Conservation (phyloP, 2,113 vertebrate genomes). For the Nibea albiflora region DNA sequence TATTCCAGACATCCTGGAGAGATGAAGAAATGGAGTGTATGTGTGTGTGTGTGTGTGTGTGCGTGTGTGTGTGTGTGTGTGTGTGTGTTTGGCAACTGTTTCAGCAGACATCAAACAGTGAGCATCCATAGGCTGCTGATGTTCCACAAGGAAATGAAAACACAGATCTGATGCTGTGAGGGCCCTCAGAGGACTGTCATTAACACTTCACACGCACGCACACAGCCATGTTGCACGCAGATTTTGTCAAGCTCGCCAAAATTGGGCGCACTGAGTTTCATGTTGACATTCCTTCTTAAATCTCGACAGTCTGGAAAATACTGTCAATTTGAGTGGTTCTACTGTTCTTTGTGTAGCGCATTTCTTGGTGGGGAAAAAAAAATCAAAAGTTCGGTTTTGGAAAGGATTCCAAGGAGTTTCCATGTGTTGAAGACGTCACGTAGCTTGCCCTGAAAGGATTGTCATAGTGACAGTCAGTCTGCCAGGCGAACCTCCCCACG, state of each 20-base stretch:
- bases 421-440: conserved; percentile 23
- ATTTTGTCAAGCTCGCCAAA: conserved; percentile 60
- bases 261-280: neutral
- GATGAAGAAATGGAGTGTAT: conserved; percentile 18
- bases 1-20: conserved; percentile 41
- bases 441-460: conserved; percentile 40
- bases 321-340: conserved; percentile 40
- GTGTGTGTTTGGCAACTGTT: conserved; percentile 23
- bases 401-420: conserved; percentile 27
- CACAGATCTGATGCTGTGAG: conserved; percentile 55
- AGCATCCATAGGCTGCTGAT: conserved; percentile 65
- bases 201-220: conserved; percentile 62
- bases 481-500: neutral
- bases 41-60: conserved; percentile 10
- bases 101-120: conserved; percentile 64
- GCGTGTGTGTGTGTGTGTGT: neutral
- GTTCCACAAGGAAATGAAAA: conserved; percentile 55
- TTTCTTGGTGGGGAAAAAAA: conserved; percentile 9
- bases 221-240: conserved; percentile 19
- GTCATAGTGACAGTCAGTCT: conserved; percentile 33
- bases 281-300: conserved; percentile 44
- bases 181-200: conserved; percentile 66
- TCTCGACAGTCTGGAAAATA: conserved; percentile 59
- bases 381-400: conserved; percentile 26
- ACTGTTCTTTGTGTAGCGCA: conserved; percentile 30